Percentiles rank a stretch among this genome's conserved stretches.
Conservation (phyloP, 2,113 vertebrate genomes). For the Brachionichthys hirsutus region DNA sequence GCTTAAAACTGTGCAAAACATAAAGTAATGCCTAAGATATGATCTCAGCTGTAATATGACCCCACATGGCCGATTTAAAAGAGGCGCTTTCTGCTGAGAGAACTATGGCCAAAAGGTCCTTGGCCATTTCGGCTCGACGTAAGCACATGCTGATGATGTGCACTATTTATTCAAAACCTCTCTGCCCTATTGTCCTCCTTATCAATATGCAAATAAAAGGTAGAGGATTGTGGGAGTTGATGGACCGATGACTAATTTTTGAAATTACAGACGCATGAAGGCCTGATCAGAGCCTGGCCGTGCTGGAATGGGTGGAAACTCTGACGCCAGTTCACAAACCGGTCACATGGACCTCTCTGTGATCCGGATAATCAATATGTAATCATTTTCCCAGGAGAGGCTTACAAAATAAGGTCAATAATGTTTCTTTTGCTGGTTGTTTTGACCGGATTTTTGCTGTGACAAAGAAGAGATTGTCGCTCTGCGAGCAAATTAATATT, state of each 20-base stretch:
- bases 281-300: slow-evolving; percentile 62
- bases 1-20: too few species aligned
- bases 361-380: slow-evolving; percentile 60
- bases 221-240: slow-evolving; percentile 56
- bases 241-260: slow-evolving; percentile 67
- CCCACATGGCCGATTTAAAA: slow-evolving; percentile 60
- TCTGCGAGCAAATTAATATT: slow-evolving; percentile 34
- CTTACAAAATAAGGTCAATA: slow-evolving; percentile 57
- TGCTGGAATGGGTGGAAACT: slow-evolving; percentile 36
- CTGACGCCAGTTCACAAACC: slow-evolving; percentile 43
- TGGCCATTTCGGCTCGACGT: slow-evolving; percentile 64
- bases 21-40: too few species aligned
- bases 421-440: slow-evolving; percentile 44
- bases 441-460: slow-evolving; percentile 30
- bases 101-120: slow-evolving; percentile 58
- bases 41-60: slow-evolving; percentile 24
- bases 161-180: slow-evolving; percentile 70
- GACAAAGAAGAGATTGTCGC: slow-evolving; percentile 15
- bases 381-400: slow-evolving; percentile 49
- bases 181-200: slow-evolving; percentile 65
- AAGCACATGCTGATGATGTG: slow-evolving; percentile 66
- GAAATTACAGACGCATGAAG: slow-evolving; percentile 67
- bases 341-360: slow-evolving; percentile 43
- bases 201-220: slow-evolving; percentile 75
- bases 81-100: slow-evolving; percentile 44